These are phyloP conservation scores for Poecilia wingei DNA, from an alignment of 2,797 vertebrate species.

Conservation along the genomic window DNA sequence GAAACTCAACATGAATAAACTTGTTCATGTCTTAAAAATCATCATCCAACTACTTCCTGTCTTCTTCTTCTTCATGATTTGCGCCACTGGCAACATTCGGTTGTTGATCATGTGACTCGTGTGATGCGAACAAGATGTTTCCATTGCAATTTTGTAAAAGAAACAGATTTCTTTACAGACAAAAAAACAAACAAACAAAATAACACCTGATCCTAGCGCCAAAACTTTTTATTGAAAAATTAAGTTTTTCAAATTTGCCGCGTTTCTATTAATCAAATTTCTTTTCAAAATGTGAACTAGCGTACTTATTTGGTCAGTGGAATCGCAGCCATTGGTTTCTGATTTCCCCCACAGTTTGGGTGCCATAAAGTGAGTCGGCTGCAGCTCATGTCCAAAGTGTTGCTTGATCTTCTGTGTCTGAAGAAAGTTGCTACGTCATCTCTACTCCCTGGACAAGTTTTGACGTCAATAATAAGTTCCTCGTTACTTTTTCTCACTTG, in stretches of 20 bases:
- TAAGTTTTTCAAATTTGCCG: accelerated
- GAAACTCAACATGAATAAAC: too few relatives aligned
- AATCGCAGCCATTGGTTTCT: not conserved
- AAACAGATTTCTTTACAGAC: not conserved
- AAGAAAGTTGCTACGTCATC: not conserved
- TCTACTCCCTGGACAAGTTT: not conserved
- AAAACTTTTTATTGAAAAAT: not conserved
- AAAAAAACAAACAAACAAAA: not conserved
- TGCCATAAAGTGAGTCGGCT: not conserved
- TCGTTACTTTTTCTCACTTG: not conserved
- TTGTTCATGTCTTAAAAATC: too few relatives aligned
- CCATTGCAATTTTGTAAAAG: too few relatives aligned
- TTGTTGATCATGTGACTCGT: too few relatives aligned
- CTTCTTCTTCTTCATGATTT: too few relatives aligned
- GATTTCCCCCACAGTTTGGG: not conserved
- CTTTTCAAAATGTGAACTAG: too few relatives aligned
- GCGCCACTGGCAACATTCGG: too few relatives aligned
- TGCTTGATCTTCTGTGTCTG: not conserved
- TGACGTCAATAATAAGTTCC: not conserved
- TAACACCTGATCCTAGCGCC: too few relatives aligned
- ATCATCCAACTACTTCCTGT: too few relatives aligned
- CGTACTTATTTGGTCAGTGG: too few relatives aligned
- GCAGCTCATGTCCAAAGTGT: not conserved
- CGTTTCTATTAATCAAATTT: too few relatives aligned
- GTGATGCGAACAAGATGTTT: too few relatives aligned